Evolutionary conservation across 2,113 vertebrate genomes (phyloP).

Genomic region (Meles meles): DNA sequence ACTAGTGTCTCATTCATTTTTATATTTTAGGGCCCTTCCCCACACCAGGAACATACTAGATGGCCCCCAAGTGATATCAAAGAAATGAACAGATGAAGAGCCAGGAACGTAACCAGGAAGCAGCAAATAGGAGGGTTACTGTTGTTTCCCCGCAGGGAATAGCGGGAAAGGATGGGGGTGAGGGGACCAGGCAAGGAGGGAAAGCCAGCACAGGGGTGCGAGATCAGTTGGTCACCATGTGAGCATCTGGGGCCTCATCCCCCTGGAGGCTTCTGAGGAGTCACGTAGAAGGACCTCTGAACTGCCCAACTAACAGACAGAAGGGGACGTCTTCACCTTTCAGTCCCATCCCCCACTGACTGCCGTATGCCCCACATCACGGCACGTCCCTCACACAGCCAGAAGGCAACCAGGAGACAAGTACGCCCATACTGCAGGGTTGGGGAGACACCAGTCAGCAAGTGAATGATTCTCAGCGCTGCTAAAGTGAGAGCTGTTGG

Average conservation of each 20-base stretch:
- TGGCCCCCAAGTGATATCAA: not conserved
- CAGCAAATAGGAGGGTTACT: not conserved
- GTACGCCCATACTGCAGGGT: not conserved
- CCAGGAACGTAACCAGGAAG: not conserved
- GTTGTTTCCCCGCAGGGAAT: too few species aligned
- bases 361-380: not conserved
- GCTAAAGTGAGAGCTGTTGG: not conserved
- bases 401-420: not conserved
- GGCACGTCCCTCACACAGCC: not conserved
- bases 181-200: not conserved
- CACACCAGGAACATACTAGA: not conserved
- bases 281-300: not conserved
- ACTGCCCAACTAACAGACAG: not conserved
- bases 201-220: not conserved
- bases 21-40: not conserved
- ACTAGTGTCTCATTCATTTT: not conserved
- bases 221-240: fast-evolving
- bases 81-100: not conserved
- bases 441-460: not conserved
- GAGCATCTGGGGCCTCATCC: too few species aligned
- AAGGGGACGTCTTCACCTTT: not conserved
- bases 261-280: not conserved
- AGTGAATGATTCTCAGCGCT: not conserved
- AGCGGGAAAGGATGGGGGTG: too few species aligned
- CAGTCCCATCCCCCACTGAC: not conserved